These are phyloP conservation scores for Chelidonichthys spinosus DNA, from an alignment of 2,797 vertebrate species.

Conservation along the genomic window DNA sequence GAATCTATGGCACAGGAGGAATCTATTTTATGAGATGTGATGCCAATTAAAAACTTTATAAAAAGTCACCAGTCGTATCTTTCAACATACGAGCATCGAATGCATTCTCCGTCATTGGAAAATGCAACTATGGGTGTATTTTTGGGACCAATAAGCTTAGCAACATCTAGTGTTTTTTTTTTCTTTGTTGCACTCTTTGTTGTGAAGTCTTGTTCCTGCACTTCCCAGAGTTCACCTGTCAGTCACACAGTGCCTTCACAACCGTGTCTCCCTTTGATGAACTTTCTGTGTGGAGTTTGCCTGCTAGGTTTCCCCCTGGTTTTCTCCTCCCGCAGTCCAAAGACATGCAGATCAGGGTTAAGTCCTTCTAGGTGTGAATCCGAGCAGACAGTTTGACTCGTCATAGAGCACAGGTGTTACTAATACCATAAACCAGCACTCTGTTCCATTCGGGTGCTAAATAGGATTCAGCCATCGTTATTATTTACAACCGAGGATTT, in stretches of 20 bases:
- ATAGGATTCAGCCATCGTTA: conserved; percentile 22
- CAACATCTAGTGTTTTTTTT: conserved; percentile 13
- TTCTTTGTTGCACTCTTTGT: conserved; percentile 38
- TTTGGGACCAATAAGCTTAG: conserved; percentile 25
- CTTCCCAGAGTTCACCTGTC: conserved; percentile 48
- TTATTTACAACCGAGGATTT: conserved; percentile 15
- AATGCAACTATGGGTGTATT: conserved; percentile 19
- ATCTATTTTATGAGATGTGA: not conserved
- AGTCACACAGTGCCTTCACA: conserved; percentile 39
- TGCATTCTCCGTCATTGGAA: conserved; percentile 15
- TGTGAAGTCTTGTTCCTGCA: conserved; percentile 32
- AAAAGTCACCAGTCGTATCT: not conserved
- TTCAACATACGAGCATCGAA: not conserved
- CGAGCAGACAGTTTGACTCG: conserved; percentile 13
- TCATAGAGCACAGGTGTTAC: conserved; percentile 23
- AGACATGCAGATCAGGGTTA: conserved; percentile 28
- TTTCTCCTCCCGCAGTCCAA: conserved; percentile 22
- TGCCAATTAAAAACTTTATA: not conserved
- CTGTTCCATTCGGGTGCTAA: conserved; percentile 12
- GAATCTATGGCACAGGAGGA: not conserved
- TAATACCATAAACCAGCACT: conserved; percentile 6
- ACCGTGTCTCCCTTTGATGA: conserved; percentile 40
- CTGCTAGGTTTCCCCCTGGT: conserved; percentile 24
- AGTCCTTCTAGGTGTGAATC: conserved; percentile 32
- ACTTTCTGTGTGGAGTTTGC: conserved; percentile 45